These are phyloP conservation scores for Drosophila obscura DNA, from an alignment of 1,140 invertebrate genomes.

Conservation along the genomic window DNA sequence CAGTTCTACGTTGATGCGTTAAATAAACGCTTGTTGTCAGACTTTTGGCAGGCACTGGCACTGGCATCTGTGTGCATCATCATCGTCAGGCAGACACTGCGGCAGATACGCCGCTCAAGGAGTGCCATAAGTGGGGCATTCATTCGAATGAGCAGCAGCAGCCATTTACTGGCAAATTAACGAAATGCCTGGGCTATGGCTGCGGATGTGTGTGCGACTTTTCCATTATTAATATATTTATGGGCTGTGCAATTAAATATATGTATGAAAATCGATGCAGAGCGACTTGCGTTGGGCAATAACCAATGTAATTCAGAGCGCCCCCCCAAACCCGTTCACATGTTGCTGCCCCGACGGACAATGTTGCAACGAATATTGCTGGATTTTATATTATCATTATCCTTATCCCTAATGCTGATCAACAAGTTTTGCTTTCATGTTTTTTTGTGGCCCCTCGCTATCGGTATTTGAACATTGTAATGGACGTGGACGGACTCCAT, in stretches of 20 bases:
- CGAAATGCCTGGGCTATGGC: background rate
- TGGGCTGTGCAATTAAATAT: background rate
- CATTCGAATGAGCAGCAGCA: conserved; percentile 27
- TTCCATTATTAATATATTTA: conserved; percentile 5
- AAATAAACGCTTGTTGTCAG: background rate
- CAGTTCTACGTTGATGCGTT: too few relatives aligned
- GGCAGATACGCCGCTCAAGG: conserved; percentile 23
- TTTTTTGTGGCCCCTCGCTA: background rate
- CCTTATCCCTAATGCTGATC: conserved; percentile 1
- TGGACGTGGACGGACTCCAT: too few relatives aligned
- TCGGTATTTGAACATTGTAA: background rate
- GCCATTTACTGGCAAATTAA: conserved; percentile 22
- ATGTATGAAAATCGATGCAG: too few relatives aligned
- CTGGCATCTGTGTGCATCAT: conserved; percentile 2
- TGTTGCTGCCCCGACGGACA: too few relatives aligned
- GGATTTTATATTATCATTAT: too few relatives aligned
- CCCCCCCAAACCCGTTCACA: too few relatives aligned
- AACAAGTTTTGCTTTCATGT: conserved; percentile 33
- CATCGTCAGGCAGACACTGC: conserved; percentile 15
- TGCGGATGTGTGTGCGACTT: background rate
- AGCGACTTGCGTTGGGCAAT: too few relatives aligned
- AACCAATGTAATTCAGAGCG: too few relatives aligned
- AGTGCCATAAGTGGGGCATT: conserved; percentile 25
- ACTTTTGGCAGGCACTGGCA: background rate
- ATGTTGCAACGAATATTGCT: too few relatives aligned